A percentile compares a stretch with the other conserved stretches of the same genome.
Evolutionary conservation across 2,113 vertebrate genomes (phyloP).

Genomic region (Etia nguti): DNA sequence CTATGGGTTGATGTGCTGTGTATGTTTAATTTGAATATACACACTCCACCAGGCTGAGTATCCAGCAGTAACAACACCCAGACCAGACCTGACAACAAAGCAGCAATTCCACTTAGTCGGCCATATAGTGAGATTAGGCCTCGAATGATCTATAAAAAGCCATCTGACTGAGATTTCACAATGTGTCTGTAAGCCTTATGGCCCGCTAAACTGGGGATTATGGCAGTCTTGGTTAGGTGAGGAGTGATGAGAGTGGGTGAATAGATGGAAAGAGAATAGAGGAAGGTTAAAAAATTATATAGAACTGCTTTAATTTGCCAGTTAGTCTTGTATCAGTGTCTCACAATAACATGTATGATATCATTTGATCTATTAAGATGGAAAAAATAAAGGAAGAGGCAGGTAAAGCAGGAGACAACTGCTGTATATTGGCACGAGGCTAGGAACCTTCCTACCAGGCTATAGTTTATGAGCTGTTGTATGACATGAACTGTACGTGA

Average conservation of each 20-base stretch:
- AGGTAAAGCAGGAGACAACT: neutral
- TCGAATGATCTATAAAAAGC: constrained; percentile 18
- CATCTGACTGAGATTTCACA: constrained; percentile 39
- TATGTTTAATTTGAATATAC: neutral
- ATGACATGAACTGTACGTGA: constrained; percentile 16
- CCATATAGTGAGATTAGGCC: constrained; percentile 5
- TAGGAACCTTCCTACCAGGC: constrained; percentile 21
- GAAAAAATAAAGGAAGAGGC: constrained; percentile 3
- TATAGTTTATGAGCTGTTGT: constrained; percentile 30
- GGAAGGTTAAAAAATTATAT: neutral
- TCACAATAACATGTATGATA: neutral
- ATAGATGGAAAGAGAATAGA: neutral
- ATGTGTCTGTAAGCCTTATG: constrained; percentile 30
- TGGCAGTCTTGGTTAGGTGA: constrained; percentile 36
- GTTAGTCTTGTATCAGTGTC: neutral
- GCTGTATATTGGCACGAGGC: constrained; percentile 1
- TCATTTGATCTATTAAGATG: neutral
- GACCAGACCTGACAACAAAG: neutral
- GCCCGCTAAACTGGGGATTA: constrained; percentile 34
- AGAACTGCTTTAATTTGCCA: neutral
- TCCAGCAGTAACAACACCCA: neutral
- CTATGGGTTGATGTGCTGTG: neutral
- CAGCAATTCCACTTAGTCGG: neutral
- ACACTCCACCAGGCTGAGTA: neutral
- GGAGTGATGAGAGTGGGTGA: neutral